These are phyloP conservation scores for Odocoileus hemionus DNA, from an alignment of 2,113 vertebrate species.

Conservation along the genomic window DNA sequence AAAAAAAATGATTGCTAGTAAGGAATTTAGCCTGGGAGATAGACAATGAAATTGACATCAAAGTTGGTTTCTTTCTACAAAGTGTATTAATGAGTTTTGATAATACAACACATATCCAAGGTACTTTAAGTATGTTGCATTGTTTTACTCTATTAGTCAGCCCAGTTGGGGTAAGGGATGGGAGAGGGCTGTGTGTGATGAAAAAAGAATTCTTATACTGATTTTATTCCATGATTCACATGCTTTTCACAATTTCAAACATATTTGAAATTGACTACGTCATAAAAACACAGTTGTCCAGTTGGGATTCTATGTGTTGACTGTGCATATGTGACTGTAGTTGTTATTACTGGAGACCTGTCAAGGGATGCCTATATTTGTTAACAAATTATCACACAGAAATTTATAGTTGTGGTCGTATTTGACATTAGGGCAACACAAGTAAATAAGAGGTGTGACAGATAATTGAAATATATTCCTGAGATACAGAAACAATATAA, in stretches of 20 bases:
- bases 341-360: not conserved
- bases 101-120: not conserved
- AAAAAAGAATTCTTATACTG: not conserved
- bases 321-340: not conserved
- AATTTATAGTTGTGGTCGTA: not conserved
- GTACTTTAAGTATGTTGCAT: not conserved
- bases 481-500: not conserved
- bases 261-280: not conserved
- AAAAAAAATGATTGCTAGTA: not conserved
- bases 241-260: not conserved
- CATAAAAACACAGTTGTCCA: not conserved
- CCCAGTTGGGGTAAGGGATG: not conserved
- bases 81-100: not conserved
- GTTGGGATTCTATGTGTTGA: not conserved
- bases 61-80: constrained; percentile 6
- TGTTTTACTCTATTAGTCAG: not conserved
- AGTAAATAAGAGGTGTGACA: not conserved
- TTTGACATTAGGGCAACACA: not conserved
- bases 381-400: not conserved
- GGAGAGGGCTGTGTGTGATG: not conserved
- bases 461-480: not conserved
- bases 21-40: not conserved
- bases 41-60: not conserved
- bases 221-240: not conserved
- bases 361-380: not conserved